These are phyloP conservation scores for Nerophis ophidion DNA, from an alignment of 2,113 vertebrate genomes.

Conservation along the genomic window DNA sequence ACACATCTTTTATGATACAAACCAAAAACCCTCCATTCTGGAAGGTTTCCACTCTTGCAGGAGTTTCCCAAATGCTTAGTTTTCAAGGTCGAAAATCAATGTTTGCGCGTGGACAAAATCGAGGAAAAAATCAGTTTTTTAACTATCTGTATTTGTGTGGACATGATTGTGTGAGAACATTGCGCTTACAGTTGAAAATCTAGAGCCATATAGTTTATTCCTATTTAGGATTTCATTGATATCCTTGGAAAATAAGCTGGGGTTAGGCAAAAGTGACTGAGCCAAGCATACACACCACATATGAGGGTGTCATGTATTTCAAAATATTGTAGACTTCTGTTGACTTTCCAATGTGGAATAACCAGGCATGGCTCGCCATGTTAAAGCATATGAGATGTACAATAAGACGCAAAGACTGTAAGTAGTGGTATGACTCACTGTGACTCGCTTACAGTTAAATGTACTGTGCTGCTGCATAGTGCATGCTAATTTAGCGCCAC, in stretches of 20 bases:
- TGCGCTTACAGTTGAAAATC: conserved; percentile 10
- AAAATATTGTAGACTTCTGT: conserved; percentile 10
- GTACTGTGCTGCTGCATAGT: no score
- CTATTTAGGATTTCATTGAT: conserved; percentile 18
- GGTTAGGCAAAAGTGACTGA: conserved; percentile 23
- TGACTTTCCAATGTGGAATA: not conserved
- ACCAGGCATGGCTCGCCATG: not conserved
- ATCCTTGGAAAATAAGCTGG: conserved; percentile 18
- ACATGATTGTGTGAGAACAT: not conserved
- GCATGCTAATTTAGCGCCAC: not conserved
- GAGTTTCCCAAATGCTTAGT: no score
- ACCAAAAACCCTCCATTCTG: no score
- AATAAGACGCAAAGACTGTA: not conserved
- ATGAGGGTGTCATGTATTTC: conserved; percentile 4
- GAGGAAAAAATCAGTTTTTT: no score
- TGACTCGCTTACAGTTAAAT: not conserved
- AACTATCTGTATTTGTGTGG: no score
- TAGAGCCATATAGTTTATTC: conserved; percentile 12
- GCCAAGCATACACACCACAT: conserved; percentile 22
- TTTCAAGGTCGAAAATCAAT: no score
- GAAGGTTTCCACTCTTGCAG: no score
- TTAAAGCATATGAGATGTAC: conserved; percentile 1
- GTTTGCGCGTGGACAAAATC: no score
- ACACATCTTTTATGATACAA: no score
- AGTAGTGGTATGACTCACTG: not conserved